Evolutionary conservation across 2,888 invertebrate species (phyloP).

Genomic region (Pristionchus mayeri): DNA sequence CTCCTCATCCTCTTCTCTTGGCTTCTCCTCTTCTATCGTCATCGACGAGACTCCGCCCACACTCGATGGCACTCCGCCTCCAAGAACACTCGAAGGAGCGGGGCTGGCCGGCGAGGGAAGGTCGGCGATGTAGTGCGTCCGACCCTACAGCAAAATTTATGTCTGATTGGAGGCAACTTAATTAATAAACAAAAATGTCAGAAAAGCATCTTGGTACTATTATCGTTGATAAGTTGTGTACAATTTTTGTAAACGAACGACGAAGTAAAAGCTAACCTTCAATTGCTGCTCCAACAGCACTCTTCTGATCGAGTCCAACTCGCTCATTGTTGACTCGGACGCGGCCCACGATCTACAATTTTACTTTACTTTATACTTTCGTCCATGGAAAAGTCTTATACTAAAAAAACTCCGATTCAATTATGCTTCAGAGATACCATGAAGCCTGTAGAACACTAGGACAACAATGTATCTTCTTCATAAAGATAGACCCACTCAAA

Average conservation of each 20-base stretch:
- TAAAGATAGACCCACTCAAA: not conserved
- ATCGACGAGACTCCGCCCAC: constrained; percentile 25
- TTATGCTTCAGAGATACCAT: too few relatives aligned
- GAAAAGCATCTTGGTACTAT: too few relatives aligned
- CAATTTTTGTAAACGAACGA: too few relatives aligned
- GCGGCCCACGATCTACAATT: constrained; percentile 72
- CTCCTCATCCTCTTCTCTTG: constrained; percentile 39
- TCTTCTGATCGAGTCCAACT: constrained; percentile 67
- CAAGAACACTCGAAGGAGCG: not conserved
- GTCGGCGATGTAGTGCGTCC: constrained; percentile 62
- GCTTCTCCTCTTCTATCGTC: constrained; percentile 16
- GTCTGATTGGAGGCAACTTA: too few relatives aligned
- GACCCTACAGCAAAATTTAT: constrained; percentile 55
- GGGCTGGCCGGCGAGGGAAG: constrained; percentile 41
- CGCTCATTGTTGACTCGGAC: constrained; percentile 64
- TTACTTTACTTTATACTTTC: too few relatives aligned
- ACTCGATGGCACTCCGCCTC: not conserved
- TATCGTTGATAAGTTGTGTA: too few relatives aligned
- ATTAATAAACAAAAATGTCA: too few relatives aligned
- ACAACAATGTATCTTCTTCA: too few relatives aligned
- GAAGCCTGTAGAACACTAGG: too few relatives aligned
- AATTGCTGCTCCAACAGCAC: constrained; percentile 70
- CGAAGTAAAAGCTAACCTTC: constrained; percentile 58
- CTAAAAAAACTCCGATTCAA: too few relatives aligned
- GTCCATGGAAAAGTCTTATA: too few relatives aligned